These are phyloP conservation scores for Trisateles emortualis DNA, from an alignment of 2,888 invertebrate species.

Conservation along the genomic window DNA sequence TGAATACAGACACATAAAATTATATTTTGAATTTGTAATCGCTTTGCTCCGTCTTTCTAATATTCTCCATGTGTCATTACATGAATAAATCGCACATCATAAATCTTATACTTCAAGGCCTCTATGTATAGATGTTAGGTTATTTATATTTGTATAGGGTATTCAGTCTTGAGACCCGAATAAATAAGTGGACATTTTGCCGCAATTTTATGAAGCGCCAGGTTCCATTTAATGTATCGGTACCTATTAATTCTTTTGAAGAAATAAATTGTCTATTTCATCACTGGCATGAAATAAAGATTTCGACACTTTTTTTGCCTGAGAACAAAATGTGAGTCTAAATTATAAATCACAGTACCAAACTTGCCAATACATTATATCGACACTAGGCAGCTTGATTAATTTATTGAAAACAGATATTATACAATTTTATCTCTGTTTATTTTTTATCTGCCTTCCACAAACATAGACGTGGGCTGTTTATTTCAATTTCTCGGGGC, in stretches of 20 bases:
- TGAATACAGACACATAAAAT: slow-evolving; percentile 1
- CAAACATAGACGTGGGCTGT: slow-evolving; percentile 21
- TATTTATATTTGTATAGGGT: background rate
- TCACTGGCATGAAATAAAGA: background rate
- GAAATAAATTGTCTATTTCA: background rate
- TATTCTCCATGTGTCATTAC: background rate
- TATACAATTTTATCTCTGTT: slow-evolving; percentile 23
- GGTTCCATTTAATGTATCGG: background rate
- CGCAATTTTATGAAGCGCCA: background rate
- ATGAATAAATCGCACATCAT: background rate
- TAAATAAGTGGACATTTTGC: background rate
- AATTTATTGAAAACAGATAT: slow-evolving; percentile 19
- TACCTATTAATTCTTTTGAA: background rate
- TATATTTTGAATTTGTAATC: background rate
- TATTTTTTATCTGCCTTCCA: slow-evolving; percentile 30
- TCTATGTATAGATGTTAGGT: no score
- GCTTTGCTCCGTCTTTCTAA: background rate
- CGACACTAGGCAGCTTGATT: slow-evolving; percentile 14
- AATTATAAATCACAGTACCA: background rate
- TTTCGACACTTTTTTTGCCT: background rate
- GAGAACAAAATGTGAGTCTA: background rate
- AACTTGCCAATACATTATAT: background rate
- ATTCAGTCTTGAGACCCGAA: background rate
- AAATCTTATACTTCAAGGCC: no score
- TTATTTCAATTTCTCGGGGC: slow-evolving; percentile 36